These are phyloP conservation scores for Dryoscopus gambensis DNA, from an alignment of 2,113 vertebrate species.

Conservation along the genomic window DNA sequence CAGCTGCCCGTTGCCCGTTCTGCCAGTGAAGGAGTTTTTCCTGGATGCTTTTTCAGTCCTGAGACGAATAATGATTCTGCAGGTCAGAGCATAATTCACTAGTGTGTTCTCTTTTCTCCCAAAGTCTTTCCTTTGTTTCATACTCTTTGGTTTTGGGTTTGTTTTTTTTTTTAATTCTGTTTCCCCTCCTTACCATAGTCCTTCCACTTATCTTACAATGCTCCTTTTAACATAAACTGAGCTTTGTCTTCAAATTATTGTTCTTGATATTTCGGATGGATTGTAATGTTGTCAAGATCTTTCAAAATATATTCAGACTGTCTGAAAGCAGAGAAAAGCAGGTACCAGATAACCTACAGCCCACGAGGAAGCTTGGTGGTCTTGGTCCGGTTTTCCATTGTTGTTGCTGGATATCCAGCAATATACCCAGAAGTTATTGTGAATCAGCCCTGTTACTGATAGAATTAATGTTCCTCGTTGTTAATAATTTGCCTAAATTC, in stretches of 20 bases:
- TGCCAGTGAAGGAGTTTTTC: not conserved
- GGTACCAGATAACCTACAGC: not conserved
- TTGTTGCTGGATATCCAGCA: not conserved
- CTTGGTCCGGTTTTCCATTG: not conserved
- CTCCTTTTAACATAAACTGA: not conserved
- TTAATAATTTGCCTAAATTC: not conserved
- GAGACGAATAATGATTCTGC: not conserved
- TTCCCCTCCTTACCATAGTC: not conserved
- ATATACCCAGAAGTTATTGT: not conserved
- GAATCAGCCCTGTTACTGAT: not conserved
- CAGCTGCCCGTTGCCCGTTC: slow-evolving; percentile 59
- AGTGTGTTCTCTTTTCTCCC: not conserved
- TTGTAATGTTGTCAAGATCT: not conserved
- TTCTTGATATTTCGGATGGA: not conserved
- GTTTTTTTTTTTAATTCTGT: not conserved
- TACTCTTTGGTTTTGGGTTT: too few species aligned
- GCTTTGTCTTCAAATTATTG: not conserved
- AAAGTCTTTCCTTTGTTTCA: not conserved
- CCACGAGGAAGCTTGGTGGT: not conserved
- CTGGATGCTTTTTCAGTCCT: not conserved
- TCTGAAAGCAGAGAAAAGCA: not conserved
- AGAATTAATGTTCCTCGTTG: not conserved
- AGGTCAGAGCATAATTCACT: slow-evolving; percentile 59
- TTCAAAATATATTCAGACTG: not conserved
- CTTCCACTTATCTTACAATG: not conserved